phyloP scores from a whole-genome alignment of 1,140 invertebrate genomes.

The Druon quercuslanigerum region DNA sequence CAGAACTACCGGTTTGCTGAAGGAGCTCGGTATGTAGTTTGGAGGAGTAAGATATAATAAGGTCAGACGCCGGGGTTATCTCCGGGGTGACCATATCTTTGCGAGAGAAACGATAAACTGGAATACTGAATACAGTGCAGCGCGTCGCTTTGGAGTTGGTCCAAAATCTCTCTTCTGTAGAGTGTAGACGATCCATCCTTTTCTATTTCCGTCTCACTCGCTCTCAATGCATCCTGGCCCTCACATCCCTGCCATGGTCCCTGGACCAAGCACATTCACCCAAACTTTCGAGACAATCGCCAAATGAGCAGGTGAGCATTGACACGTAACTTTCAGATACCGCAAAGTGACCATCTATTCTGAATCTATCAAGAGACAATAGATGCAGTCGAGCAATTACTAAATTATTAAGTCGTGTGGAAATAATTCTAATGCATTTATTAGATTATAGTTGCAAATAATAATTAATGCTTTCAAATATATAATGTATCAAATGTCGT shows the following conservation, averaged over 20 bases:
- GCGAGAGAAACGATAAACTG: constrained; percentile 25
- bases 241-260: not conserved
- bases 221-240: not conserved
- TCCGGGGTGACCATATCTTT: constrained; percentile 25
- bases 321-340: constrained; percentile 13
- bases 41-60: constrained; percentile 26
- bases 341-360: constrained; percentile 5
- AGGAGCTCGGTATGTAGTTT: constrained; percentile 1
- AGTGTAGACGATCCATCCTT: not conserved
- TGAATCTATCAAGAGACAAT: not conserved
- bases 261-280: constrained; percentile 2
- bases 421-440: too few species aligned
- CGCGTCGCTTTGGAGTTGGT: constrained; percentile 18
- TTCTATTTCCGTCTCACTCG: not conserved
- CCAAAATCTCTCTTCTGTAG: not conserved
- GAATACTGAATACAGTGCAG: constrained; percentile 21
- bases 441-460: too few species aligned
- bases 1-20: constrained; percentile 6
- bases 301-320: constrained; percentile 18
- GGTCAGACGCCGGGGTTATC: constrained; percentile 16
- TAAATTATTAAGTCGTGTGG: too few species aligned
- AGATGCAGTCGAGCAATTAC: too few species aligned
- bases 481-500: too few species aligned
- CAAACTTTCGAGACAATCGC: constrained; percentile 6
- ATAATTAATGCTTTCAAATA: too few species aligned